Evolutionary conservation across 2,888 invertebrate species (phyloP), one percentile per base, ranked within the genome.

Genomic region (Ditylenchus weischeri): DNA sequence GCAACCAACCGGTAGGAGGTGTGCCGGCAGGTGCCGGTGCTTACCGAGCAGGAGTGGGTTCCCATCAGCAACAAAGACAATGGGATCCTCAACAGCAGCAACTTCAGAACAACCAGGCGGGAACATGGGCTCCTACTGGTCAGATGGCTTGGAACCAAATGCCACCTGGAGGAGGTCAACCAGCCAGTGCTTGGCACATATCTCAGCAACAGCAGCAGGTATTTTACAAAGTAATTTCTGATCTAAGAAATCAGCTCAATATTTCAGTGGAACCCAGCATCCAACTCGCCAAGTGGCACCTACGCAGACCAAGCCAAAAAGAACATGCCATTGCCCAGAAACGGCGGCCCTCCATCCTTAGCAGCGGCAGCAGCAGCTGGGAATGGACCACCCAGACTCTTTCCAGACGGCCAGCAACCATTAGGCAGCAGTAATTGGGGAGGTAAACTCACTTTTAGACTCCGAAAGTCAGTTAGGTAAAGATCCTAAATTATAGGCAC

Each of bases 301-400:
- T 68, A 68, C 35, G 68, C 68, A 18, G 68, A 68, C 36, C 68
- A 68, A 43, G 67, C 68, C 60, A 68, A 68, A 60, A 68, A 68
- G 49, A 68, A 67, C 59, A 68, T 68, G 68, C 57, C 47, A 47
- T 43, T 43, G 38, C 11, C 19, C 4, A 36, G 47, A 59, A 59
- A 11, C 59, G 43, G 43, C 19, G 29, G 57, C 1, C 62, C 57
- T 19, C 19, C 29, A 19, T 48, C 62, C 15, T 18, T 48, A 7
- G 57, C 62, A 47, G 21, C 48, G 19, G 50, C 48, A 19, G 21
- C 48, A 21, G 23, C 48, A 36, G 35, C 21, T 13, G 21, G 54
- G 1, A 23, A 23, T 48, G 48, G 8, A 23, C 35, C 21, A 13
- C 29, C 62, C 7, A 61, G 19, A 48, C 36, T 21, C 23, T 23